phyloP scores from a whole-genome alignment of 2,113 vertebrate genomes.

The Rattus norvegicus region GRCr8 NC_086025.1:47576001-47576500 shows the following conservation, averaged over 20 bases:
- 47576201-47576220: neutral
- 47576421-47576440: too few relatives aligned
- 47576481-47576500: too few relatives aligned
- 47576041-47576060: neutral
- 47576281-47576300: constrained; percentile 35
- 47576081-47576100: too few relatives aligned
- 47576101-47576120: neutral
- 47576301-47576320: constrained; percentile 33
- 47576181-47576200: neutral
- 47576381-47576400: too few relatives aligned
- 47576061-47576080: too few relatives aligned
- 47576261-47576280: neutral
- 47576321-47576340: too few relatives aligned
- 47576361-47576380: too few relatives aligned
- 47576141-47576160: neutral
- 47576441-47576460: too few relatives aligned
- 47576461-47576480: too few relatives aligned
- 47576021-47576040: too few relatives aligned
- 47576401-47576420: too few relatives aligned
- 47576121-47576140: neutral
- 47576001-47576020: neutral
- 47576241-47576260: constrained; percentile 1
- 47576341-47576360: too few relatives aligned
- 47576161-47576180: neutral
- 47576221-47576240: neutral